These are phyloP conservation scores for Lasiurus borealis DNA, from an alignment of 2,113 vertebrate genomes.

Conservation along the genomic window DNA sequence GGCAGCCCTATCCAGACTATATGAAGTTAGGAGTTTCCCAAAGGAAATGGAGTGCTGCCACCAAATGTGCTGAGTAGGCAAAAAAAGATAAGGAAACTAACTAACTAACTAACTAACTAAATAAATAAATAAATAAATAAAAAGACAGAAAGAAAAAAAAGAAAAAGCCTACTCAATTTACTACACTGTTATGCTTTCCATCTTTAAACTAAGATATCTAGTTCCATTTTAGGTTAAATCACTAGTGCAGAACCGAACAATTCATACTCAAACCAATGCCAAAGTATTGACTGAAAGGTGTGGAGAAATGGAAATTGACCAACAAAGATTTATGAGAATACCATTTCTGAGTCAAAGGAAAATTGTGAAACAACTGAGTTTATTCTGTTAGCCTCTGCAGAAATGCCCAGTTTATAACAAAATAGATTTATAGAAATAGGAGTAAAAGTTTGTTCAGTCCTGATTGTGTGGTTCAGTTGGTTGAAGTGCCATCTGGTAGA, in stretches of 20 bases:
- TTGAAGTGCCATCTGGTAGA: too few relatives aligned
- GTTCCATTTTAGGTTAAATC: background rate
- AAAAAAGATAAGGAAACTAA: background rate
- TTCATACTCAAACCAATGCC: background rate
- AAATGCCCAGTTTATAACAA: background rate
- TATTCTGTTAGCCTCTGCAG: background rate
- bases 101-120: too few relatives aligned
- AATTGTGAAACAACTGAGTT: background rate
- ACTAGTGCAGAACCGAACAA: background rate
- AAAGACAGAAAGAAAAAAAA: too few relatives aligned
- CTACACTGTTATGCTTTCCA: background rate
- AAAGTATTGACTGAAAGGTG: background rate
- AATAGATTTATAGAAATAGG: background rate
- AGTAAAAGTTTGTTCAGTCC: background rate
- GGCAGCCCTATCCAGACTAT: background rate
- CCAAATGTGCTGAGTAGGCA: background rate
- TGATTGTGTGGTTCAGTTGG: too few relatives aligned
- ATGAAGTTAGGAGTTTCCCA: background rate
- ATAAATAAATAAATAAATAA: too few relatives aligned
- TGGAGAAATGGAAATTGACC: background rate
- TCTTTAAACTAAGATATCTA: background rate
- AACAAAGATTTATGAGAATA: background rate
- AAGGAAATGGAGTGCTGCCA: background rate
- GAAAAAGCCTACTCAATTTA: background rate
- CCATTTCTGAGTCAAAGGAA: background rate